Conservation (phyloP, 2,797 vertebrate genomes). For the Pseudomugil gertrudae region DNA sequence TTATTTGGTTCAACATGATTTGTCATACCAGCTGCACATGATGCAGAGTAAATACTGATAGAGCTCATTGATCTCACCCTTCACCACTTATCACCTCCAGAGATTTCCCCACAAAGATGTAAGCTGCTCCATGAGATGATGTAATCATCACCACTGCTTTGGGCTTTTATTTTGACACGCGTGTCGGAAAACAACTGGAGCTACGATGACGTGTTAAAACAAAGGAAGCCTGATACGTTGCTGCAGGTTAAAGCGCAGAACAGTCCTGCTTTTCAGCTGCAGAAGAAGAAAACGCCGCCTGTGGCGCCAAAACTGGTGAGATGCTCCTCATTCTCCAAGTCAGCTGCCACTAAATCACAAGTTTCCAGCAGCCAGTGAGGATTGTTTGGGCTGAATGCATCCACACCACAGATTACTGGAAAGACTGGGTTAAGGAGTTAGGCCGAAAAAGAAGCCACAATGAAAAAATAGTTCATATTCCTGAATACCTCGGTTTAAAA, state of each 20-base stretch:
- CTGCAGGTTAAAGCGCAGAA: neutral
- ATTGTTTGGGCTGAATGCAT: conserved; percentile 31
- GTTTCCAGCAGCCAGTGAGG: conserved; percentile 34
- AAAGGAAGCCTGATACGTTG: neutral
- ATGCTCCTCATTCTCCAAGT: conserved; percentile 45
- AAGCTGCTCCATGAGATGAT: conserved; percentile 25
- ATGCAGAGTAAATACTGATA: conserved; percentile 47
- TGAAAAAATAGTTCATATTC: neutral
- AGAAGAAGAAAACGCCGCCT: neutral
- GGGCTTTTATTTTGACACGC: conserved; percentile 39
- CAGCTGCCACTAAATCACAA: conserved; percentile 64
- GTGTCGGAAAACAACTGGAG: neutral
- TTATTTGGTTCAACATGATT: conserved; percentile 19
- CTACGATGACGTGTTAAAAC: neutral
- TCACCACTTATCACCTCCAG: conserved; percentile 18
- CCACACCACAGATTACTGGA: neutral
- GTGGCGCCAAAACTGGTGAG: neutral
- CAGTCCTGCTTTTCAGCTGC: neutral
- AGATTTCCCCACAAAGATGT: neutral
- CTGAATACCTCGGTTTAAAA: no score
- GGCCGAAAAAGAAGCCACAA: neutral
- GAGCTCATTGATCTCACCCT: conserved; percentile 51
- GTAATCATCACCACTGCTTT: conserved; percentile 22
- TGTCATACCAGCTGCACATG: conserved; percentile 26
- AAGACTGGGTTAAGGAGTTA: conserved; percentile 8